phyloP scores from a whole-genome alignment of 2,797 vertebrate species.

The Pempheris klunzingeri region DNA sequence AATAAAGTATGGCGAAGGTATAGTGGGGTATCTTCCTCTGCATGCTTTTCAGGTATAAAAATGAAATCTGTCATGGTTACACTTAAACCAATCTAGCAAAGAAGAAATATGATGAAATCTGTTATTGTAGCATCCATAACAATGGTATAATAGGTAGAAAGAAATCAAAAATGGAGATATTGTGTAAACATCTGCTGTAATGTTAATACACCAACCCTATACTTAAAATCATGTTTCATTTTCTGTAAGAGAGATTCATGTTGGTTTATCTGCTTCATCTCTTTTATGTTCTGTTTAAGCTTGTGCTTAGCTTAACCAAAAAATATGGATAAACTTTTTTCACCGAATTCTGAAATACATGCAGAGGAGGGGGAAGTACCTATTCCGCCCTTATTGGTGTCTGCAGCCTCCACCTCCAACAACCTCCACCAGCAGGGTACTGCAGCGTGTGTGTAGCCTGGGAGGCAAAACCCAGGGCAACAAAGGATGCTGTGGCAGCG shows the following conservation, averaged over 20 bases:
- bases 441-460: neutral
- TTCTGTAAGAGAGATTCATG: neutral
- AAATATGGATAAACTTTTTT: no score
- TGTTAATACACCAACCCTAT: neutral
- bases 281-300: no score
- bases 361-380: neutral
- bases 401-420: neutral
- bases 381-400: neutral
- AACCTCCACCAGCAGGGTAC: neutral
- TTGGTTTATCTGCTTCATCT: neutral
- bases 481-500: neutral
- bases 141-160: neutral
- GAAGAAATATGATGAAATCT: neutral
- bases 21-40: neutral
- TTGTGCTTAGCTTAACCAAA: no score
- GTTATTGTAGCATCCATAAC: neutral
- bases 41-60: neutral
- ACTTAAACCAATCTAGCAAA: neutral
- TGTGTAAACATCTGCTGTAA: neutral
- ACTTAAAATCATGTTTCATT: neutral
- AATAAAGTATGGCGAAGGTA: neutral
- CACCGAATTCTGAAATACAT: neutral
- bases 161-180: neutral
- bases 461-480: neutral
- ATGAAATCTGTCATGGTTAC: neutral